Evolutionary conservation across 1,140 invertebrate genomes (phyloP), one percentile per base, ranked within the genome.

Genomic region (Aphelinus atriplicis): DNA sequence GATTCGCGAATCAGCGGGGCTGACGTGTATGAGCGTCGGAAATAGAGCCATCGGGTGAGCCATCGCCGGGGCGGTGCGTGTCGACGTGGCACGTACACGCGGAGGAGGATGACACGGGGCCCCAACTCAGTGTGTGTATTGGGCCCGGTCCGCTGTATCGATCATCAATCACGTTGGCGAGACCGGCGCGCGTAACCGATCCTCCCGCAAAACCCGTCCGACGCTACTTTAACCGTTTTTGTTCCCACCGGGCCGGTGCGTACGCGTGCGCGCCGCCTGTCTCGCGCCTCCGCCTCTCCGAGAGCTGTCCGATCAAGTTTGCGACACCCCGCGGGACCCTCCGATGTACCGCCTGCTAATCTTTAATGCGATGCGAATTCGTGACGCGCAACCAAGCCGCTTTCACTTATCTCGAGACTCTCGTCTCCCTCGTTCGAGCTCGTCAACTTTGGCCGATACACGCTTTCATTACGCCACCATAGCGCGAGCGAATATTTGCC

Each of bases 331-430:
- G 6, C 45, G 7, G 42, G 42, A 3, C 9, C 46, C 53, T 50
- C 66, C 26, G 26, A 26, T 26, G 26, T 26, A 26, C 0, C 26
- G 26, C 26, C 26, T 26, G 26, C 26, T 74, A 56, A 75, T 65
- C 3, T 75, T 66, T 71, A 65, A 75, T 60, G 68, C 56, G 48
- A 65, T 61, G 43, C 48, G 62, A 75, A 47, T 60, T 46, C 64
- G 9, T 0, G 46, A 70, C 42, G 5, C 47, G 60, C 6, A 58
- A n/a, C 50, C 51, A 9, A 9, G 9, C 51, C 4, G 51, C 51
- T 53, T 53, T 53, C 51, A 6, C 26, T 26, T 26, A 26, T 55
- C 55, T 55, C 61, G 10, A 43, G 10, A 9, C 2, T 48, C 3
- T 42, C 45, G 42, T 61, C 43, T 61, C 45, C 4, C 45, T 61